phyloP scores from a whole-genome alignment of 2,888 invertebrate species.

The Beris chalybata region DNA sequence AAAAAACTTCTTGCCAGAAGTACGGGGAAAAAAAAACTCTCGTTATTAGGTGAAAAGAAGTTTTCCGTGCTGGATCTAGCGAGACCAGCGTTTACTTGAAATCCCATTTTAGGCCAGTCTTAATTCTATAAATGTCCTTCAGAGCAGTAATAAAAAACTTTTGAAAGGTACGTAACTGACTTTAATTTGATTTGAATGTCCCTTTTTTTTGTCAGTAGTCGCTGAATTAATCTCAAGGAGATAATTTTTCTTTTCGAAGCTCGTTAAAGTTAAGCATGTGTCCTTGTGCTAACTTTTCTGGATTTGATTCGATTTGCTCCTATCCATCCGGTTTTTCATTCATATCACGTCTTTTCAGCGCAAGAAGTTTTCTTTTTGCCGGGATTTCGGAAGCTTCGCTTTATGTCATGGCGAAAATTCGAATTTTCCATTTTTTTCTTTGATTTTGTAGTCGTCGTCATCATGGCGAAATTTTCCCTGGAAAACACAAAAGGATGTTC shows the following conservation, averaged over 20 bases:
- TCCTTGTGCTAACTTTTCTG: slow-evolving; percentile 9
- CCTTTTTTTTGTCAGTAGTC: slow-evolving; percentile 13
- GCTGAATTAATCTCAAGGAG: slow-evolving; percentile 16
- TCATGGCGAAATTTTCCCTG: too few species aligned
- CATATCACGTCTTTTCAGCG: slow-evolving; percentile 23
- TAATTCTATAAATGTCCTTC: slow-evolving; percentile 28
- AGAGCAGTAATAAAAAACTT: slow-evolving; percentile 22
- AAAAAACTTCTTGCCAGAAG: slow-evolving; percentile 1
- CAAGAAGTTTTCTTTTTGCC: slow-evolving; percentile 20
- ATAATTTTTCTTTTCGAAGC: not conserved
- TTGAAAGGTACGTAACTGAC: slow-evolving; percentile 18
- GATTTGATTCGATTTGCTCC: slow-evolving; percentile 23
- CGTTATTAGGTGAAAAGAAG: too few species aligned
- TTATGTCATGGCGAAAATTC: slow-evolving; percentile 21
- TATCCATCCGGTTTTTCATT: slow-evolving; percentile 19
- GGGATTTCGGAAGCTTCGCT: slow-evolving; percentile 16
- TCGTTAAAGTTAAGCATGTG: slow-evolving; percentile 11
- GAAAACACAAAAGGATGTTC: too few species aligned
- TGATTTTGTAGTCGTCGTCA: too few species aligned
- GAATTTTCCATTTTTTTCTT: slow-evolving; percentile 10
- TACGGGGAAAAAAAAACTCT: too few species aligned
- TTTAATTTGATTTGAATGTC: slow-evolving; percentile 26
- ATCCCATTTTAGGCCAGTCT: not conserved
- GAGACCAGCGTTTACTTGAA: too few species aligned
- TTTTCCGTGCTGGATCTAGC: too few species aligned